Evolutionary conservation across 2,888 invertebrate species (phyloP), one percentile per base, ranked within the genome.

Genomic region (Dryococelus australis): DNA sequence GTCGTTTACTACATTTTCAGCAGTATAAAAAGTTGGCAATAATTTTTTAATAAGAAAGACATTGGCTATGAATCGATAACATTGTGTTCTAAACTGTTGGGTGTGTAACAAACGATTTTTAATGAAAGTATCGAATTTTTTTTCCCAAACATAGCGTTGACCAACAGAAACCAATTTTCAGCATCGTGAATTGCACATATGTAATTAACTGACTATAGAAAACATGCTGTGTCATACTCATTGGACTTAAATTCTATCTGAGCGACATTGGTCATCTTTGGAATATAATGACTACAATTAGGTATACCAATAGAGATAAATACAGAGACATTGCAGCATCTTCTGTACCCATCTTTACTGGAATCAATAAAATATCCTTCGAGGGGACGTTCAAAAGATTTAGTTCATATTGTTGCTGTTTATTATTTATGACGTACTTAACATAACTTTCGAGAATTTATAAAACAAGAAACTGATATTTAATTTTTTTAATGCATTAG

Each of bases 221-320:
- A 65, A 65, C 47, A 47, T n/a, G 16, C 0, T 65, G 65, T 65
- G 20, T 65, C n/a, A 24, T 24, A 65, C 65, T 24, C n/a, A 24
- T n/a, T n/a, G n/a, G n/a, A 65, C n/a, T 65, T 65, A 65, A 13
- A 65, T 65, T 65, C 20, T 24, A 65, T 24, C 65, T 24, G 65
- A 65, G 65, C 65, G 65, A 16, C 65, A 65, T 65, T 65, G 65
- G 65, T 65, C 20, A n/a, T 65, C 65, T 65, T 65, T 65, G 65
- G 65, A 65, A 65, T 65, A n/a, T 20, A 65, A 20, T 24, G 65
- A 65, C 65, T 65, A 65, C 8, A n/a, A 65, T 10, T n/a, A 24
- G 0, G 20, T 24, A 24, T n/a, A 24, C n/a, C n/a, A 24, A 20
- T 65, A 65, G n/a, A 65, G 65, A 65, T 24, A 65, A 16, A 65